Evolutionary conservation across 1,140 invertebrate species (phyloP).

Genomic region (Paracyclopina nana): DNA sequence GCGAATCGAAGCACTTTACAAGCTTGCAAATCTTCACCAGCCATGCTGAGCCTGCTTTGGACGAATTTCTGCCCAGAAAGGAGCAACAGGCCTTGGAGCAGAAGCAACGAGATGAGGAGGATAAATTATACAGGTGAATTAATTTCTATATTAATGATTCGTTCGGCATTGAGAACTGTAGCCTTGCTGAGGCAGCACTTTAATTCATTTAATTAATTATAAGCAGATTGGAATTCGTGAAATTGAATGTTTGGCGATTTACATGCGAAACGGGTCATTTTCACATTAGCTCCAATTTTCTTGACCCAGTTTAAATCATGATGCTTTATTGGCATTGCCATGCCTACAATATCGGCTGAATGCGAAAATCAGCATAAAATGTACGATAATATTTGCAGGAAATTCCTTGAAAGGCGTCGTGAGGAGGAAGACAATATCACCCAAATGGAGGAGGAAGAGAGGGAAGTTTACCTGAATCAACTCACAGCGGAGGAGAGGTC

Average conservation of each 20-base stretch:
- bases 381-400: slow-evolving; percentile 3
- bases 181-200: no score
- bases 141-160: no score
- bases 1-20: slow-evolving; percentile 6
- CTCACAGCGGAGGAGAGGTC: slow-evolving; percentile 5
- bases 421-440: slow-evolving; percentile 9
- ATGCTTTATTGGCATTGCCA: no score
- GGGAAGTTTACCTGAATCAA: slow-evolving; percentile 11
- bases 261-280: no score
- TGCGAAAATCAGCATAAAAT: no score
- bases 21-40: slow-evolving; percentile 12
- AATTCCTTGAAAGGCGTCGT: slow-evolving; percentile 3
- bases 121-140: slow-evolving; percentile 9
- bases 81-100: slow-evolving; percentile 6
- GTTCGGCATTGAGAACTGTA: no score
- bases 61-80: slow-evolving; percentile 8
- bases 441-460: slow-evolving; percentile 9
- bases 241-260: no score
- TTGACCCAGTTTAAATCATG: no score
- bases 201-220: no score
- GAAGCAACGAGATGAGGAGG: slow-evolving; percentile 10
- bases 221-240: no score
- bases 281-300: no score
- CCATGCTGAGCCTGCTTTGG: slow-evolving; percentile 1
- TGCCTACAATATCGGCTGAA: no score